Base-by-base conservation (phyloP, 2,888 invertebrate genomes). In the Lasioglossum vierecki region DNA sequence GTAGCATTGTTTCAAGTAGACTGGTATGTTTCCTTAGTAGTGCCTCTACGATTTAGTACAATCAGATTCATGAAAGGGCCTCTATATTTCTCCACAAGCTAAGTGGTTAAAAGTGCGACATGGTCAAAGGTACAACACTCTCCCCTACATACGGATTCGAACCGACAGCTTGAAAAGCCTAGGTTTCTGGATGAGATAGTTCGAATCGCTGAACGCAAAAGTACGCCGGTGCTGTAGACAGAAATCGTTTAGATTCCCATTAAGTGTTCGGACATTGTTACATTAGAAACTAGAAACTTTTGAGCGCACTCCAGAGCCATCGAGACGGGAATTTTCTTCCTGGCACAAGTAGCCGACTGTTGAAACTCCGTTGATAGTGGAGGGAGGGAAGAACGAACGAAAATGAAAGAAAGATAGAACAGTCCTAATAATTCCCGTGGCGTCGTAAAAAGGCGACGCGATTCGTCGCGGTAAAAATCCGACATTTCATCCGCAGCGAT, bases 401-500 rank as follows among this genome's bases (percentile, higher is more conserved):
- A 22, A 18, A 63, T 15, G 35, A 63, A 76, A 41, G 18, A 39
- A 15, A 44, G 49, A 73, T 15, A 41, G 70, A 46, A 60, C 22
- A 41, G 75, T 66, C 57, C 73, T 74, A 83, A 77, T 83, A 83
- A 84, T 84, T 77, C 73, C 73, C 73, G 53, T 53, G 53, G 39
- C 30, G 53, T 66, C 35, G 68, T 60, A 57, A 68, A 83, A 60
- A 46, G 77, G 77, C 68, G 73, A 74, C 73, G 78, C 78, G 26
- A 79, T 71, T 74, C 74, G 70, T 70, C 46, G 57, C 57, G 63
- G 68, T 63, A 70, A 86, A 89, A 79, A 80, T 80, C 82, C 72
- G 66, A 79, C 84, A 76, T 85, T 84, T 84, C 76, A 73, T 73
- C 72, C 79, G 84, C 85, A 66, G 72, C 85, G 84, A 85, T 79